phyloP scores from a whole-genome alignment of 53 echinoderm and acorn worm genomes.

The Astropecten irregularis region DNA sequence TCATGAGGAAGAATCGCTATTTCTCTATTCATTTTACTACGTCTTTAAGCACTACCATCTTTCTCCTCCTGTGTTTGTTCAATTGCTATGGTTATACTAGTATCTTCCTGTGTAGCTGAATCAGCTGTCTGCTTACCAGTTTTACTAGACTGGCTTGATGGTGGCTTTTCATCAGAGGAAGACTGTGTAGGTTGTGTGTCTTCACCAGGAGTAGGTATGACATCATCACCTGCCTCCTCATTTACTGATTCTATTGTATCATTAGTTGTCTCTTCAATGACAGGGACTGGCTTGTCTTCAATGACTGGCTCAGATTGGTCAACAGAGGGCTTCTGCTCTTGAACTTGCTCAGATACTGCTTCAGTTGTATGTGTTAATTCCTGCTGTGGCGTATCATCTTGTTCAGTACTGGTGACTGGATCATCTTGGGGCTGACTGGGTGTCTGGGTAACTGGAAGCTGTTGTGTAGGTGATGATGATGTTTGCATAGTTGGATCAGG shows the following conservation, averaged over 20 bases:
- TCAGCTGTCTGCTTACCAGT: constrained; percentile 48
- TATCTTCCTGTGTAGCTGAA: constrained; percentile 49
- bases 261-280: background rate
- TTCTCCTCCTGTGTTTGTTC: background rate
- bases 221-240: background rate
- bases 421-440: background rate
- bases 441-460: constrained; percentile 27
- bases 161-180: background rate
- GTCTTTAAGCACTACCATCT: no score
- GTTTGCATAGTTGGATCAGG: background rate
- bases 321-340: background rate
- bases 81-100: constrained; percentile 13
- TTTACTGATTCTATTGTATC: background rate
- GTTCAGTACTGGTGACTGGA: background rate
- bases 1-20: no score
- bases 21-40: no score
- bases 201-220: background rate
- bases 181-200: background rate
- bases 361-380: background rate
- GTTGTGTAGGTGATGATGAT: constrained; percentile 17
- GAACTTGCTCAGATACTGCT: background rate
- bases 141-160: constrained; percentile 30
- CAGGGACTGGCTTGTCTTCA: background rate
- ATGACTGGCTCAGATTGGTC: background rate
- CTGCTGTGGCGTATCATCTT: background rate